Conservation (phyloP, 2,797 vertebrate species). For the Anabas testudineus region DNA sequence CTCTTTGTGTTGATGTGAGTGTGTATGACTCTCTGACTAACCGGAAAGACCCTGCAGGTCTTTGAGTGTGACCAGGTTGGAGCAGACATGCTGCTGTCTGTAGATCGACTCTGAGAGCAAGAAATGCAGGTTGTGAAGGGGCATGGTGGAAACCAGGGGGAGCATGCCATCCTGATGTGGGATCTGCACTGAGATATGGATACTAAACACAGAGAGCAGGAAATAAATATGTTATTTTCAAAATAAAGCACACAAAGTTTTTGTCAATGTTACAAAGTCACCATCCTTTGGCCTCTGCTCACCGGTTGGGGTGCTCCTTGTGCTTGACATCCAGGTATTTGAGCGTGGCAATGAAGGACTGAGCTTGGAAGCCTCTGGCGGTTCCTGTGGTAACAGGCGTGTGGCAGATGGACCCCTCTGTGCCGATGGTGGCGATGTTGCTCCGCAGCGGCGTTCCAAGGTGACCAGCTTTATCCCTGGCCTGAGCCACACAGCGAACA, state of each 20-base stretch:
- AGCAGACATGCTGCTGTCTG: slow-evolving; percentile 97
- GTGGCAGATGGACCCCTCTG: slow-evolving; percentile 96
- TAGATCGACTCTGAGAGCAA: slow-evolving; percentile 98
- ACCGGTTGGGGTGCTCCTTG: slow-evolving; percentile 99
- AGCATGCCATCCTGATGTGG: slow-evolving; percentile 99
- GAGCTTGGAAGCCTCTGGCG: slow-evolving; percentile 95
- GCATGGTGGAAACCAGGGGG: slow-evolving; percentile 96
- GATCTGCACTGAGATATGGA: slow-evolving; percentile 98
- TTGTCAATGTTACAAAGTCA: background rate
- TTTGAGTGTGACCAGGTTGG: slow-evolving; percentile 91
- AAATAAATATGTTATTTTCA: background rate
- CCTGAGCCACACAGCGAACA: slow-evolving; percentile 95
- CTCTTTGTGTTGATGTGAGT: background rate
- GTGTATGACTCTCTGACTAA: slow-evolving; percentile 67
- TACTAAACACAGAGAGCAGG: slow-evolving; percentile 78
- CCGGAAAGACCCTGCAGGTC: slow-evolving; percentile 92
- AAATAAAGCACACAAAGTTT: rapidly evolving
- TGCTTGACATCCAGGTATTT: slow-evolving; percentile 98
- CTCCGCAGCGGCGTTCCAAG: slow-evolving; percentile 94
- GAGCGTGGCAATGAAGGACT: slow-evolving; percentile 95
- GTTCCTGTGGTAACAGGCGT: slow-evolving; percentile 96
- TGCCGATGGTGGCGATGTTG: slow-evolving; percentile 92
- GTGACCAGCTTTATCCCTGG: slow-evolving; percentile 92
- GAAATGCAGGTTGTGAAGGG: slow-evolving; percentile 96
- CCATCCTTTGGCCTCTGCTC: rapidly evolving